Evolutionary conservation across 2,113 vertebrate genomes (phyloP).

Genomic region (Furnarius figulus): DNA sequence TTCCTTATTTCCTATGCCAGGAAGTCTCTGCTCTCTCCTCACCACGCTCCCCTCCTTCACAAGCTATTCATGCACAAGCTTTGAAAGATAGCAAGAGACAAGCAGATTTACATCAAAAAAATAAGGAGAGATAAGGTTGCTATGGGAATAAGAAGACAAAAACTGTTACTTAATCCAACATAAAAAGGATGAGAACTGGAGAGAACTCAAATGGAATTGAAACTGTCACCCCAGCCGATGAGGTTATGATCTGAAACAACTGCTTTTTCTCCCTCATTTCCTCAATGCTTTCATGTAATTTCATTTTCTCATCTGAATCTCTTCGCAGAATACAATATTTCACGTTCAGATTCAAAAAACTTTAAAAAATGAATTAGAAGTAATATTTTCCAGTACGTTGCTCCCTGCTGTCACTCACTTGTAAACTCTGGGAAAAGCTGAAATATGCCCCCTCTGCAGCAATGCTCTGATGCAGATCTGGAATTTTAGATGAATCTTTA

Average conservation of each 20-base stretch:
- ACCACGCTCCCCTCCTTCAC: neutral
- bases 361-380: neutral
- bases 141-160: constrained; percentile 42
- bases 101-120: constrained; percentile 38
- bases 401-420: neutral
- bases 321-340: neutral
- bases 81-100: neutral
- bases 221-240: neutral
- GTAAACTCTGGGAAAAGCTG: neutral
- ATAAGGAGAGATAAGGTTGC: neutral
- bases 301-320: neutral
- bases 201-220: neutral
- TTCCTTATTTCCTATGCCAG: neutral
- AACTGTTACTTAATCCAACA: constrained; percentile 5
- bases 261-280: constrained; percentile 2
- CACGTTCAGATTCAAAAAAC: neutral
- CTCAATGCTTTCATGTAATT: neutral
- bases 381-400: neutral
- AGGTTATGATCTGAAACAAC: neutral
- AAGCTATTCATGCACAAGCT: neutral
- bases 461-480: neutral
- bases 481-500: neutral
- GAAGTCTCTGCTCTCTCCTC: neutral
- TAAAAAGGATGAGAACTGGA: constrained; percentile 17
- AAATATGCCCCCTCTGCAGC: neutral